Percentiles rank a stretch among this genome's conserved stretches.
These are phyloP conservation scores for Notoglanidium macrostoma DNA, from an alignment of 2,797 vertebrate genomes.

Conservation along the genomic window DNA sequence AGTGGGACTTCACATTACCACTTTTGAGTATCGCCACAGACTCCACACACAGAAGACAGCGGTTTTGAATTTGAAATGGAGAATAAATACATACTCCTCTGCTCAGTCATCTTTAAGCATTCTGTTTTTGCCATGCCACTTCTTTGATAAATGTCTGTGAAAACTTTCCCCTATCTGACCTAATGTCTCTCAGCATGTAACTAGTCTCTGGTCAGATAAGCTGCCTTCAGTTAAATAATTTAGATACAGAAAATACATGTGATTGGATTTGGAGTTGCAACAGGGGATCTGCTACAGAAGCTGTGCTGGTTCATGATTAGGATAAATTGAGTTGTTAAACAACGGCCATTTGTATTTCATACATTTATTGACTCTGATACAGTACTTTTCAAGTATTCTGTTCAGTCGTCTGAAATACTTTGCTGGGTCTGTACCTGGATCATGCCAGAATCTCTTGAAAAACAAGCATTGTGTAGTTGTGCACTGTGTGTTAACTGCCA, in stretches of 20 bases:
- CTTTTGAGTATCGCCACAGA: neutral
- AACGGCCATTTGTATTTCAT: neutral
- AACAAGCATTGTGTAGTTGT: neutral
- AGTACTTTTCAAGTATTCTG: neutral
- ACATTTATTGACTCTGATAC: neutral
- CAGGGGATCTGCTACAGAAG: neutral
- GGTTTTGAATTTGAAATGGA: neutral
- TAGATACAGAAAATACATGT: neutral
- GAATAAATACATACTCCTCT: neutral
- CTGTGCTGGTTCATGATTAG: neutral
- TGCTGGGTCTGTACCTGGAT: neutral
- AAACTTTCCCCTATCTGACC: neutral
- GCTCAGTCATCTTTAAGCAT: neutral
- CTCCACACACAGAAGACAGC: neutral
- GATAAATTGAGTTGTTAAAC: neutral
- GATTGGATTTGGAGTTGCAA: neutral
- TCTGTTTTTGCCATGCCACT: neutral
- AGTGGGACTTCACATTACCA: neutral
- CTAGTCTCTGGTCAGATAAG: neutral
- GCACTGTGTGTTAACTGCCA: neutral
- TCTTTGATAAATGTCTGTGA: neutral
- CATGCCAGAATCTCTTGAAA: neutral
- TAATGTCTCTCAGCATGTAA: neutral
- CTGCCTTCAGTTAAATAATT: neutral
- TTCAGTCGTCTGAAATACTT: neutral